Percentiles rank a stretch among this genome's conserved stretches.
These are phyloP conservation scores for Cecropterus lyciades DNA, from an alignment of 1,140 invertebrate species.

Conservation along the genomic window DNA sequence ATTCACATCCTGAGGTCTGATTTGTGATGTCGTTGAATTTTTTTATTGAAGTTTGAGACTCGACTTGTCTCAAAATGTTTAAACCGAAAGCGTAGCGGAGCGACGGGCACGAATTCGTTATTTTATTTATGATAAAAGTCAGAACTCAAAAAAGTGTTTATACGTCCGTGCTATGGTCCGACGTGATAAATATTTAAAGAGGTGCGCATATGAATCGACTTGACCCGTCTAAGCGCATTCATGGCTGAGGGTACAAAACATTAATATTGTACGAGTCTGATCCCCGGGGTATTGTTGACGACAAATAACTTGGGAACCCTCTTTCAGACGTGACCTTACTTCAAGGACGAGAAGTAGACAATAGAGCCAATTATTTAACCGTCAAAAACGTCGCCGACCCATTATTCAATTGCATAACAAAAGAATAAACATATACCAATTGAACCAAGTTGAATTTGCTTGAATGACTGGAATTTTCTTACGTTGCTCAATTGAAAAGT, in stretches of 20 bases:
- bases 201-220: slow-evolving; percentile 55
- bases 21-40: too few species aligned
- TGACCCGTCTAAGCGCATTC: slow-evolving; percentile 59
- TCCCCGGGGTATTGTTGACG: slow-evolving; percentile 17
- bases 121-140: slow-evolving; percentile 29
- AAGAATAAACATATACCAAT: too few species aligned
- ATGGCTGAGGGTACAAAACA: slow-evolving; percentile 44
- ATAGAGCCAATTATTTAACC: slow-evolving; percentile 25
- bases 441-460: too few species aligned
- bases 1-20: too few species aligned
- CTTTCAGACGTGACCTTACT: slow-evolving; percentile 26
- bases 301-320: slow-evolving; percentile 36
- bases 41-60: too few species aligned
- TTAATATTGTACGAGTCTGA: slow-evolving; percentile 40
- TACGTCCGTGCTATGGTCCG: slow-evolving; percentile 37
- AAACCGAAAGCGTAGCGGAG: neutral
- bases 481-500: too few species aligned
- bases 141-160: slow-evolving; percentile 45
- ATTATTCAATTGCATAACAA: slow-evolving; percentile 6
- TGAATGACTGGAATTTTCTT: too few species aligned
- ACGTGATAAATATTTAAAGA: slow-evolving; percentile 65
- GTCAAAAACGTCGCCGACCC: slow-evolving; percentile 19
- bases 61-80: neutral
- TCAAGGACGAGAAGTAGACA: slow-evolving; percentile 38
- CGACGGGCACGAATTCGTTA: slow-evolving; percentile 9